Evolutionary conservation across 2,113 vertebrate species (phyloP), one percentile per base, ranked within the genome.

Genomic region (Aspidoscelis tigris): DNA sequence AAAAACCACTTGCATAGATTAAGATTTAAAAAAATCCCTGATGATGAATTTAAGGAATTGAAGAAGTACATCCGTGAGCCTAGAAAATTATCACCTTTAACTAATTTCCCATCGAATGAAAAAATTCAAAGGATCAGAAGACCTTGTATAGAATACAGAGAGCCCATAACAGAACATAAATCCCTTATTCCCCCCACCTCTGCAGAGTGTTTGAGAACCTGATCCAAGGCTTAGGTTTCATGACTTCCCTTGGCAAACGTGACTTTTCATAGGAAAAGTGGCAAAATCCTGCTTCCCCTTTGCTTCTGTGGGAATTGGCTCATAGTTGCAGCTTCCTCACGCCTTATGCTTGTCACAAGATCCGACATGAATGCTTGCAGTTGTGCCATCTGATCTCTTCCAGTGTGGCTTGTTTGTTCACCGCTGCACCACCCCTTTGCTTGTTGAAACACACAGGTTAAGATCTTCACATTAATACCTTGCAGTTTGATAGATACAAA

Each of bases 231-330:
- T 95, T 91, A 85, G 90, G 91, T 94, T 94, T 94, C 94, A 94
- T 88, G 88, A 84, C 90, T 87, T 90, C 85, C 89, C 89, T 89
- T 90, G 88, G 85, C 76, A 93, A 93, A 94, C 93, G 93, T 95
- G 94, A 95, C 94, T 94, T 95, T 93, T 93, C 91, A 92, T 91
- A 93, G 92, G 86, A 89, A 91, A 94, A 93, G 88, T 93, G 1
- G 1, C 93, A 88, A 88, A 91, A 89, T 79, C 87, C 76, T 72
- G 85, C 84, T 89, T 89, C 87, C 90, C 87, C 75, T 94, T 92
- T 92, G 91, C 92, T 91, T 92, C 92, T 91, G 88, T 85, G 92
- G 89, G 84, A 92, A 87, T 0, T 0, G 76, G 89, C 87, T 94
- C 85, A 82, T 65, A 58, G 58, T 55, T 33, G 44, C 55, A 82